phyloP scores from a whole-genome alignment of 1,140 invertebrate genomes.

The Berghia stephanieae region DNA sequence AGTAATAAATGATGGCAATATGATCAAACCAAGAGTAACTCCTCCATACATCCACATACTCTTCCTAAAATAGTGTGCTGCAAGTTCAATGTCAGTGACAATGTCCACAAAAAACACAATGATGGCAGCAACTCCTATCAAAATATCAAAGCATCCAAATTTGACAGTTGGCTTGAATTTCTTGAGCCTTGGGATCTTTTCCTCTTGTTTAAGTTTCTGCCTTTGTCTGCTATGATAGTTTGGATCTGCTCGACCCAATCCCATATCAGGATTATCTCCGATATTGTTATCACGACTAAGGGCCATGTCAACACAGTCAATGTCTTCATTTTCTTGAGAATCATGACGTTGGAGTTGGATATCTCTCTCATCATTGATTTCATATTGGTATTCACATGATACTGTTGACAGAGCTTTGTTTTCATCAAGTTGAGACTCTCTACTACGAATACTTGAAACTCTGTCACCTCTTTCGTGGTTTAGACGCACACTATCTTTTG shows the following conservation, averaged over 20 bases:
- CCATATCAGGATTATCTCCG: background rate
- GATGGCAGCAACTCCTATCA: conserved; percentile 38
- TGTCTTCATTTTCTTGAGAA: background rate
- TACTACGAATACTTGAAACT: no score
- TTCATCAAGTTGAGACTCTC: no score
- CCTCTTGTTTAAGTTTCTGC: background rate
- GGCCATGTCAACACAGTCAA: conserved; percentile 25
- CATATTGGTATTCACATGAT: no score
- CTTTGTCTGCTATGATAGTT: background rate
- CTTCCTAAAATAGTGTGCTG: conserved; percentile 42
- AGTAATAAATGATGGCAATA: conserved; percentile 43
- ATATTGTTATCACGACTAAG: background rate
- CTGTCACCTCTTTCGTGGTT: no score
- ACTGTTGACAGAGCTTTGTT: no score
- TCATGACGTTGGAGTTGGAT: no score
- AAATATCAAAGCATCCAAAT: conserved; percentile 60
- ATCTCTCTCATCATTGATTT: no score
- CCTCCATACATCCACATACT: conserved; percentile 36
- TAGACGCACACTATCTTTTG: no score
- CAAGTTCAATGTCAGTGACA: conserved; percentile 47
- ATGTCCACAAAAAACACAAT: conserved; percentile 43
- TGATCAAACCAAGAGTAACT: conserved; percentile 43
- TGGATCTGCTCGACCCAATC: background rate
- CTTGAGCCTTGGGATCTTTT: background rate
- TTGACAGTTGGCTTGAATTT: conserved; percentile 11